A percentile compares a stretch with the other conserved stretches of the same genome.
phyloP scores from a whole-genome alignment of 2,797 vertebrate species.

The Ataeniobius toweri region DNA sequence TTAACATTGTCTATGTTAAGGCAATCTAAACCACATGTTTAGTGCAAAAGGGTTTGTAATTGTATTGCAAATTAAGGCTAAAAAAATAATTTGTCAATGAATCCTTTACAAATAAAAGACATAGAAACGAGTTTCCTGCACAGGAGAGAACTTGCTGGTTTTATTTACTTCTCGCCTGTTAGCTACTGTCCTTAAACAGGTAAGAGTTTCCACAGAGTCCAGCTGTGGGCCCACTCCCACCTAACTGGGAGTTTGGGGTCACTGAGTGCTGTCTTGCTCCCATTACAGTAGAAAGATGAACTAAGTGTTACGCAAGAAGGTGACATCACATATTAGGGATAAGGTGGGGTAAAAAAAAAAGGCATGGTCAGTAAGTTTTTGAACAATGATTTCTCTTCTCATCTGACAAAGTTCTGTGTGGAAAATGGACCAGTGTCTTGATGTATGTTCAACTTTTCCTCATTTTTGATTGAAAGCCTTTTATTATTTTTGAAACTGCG shows the following conservation, averaged over 20 bases:
- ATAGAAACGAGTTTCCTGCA: constrained; percentile 19
- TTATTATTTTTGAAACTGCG: background rate
- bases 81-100: background rate
- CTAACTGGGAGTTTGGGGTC: constrained; percentile 54
- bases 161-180: constrained; percentile 23
- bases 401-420: constrained; percentile 6
- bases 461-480: background rate
- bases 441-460: background rate
- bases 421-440: background rate
- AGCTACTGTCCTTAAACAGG: constrained; percentile 38
- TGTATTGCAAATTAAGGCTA: background rate
- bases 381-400: constrained; percentile 39
- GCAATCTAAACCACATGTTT: background rate
- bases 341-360: constrained; percentile 39
- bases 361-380: constrained; percentile 59
- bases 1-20: no score
- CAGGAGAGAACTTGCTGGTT: constrained; percentile 14
- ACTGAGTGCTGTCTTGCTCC: constrained; percentile 56
- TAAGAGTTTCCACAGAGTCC: constrained; percentile 41
- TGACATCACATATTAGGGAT: constrained; percentile 67
- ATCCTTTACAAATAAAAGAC: constrained; percentile 42
- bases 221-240: constrained; percentile 63
- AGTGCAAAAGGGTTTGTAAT: background rate
- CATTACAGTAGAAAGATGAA: constrained; percentile 56
- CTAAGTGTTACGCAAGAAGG: constrained; percentile 57